Conservation (phyloP, 2,113 vertebrate species). For the Cinclus mexicanus region DNA sequence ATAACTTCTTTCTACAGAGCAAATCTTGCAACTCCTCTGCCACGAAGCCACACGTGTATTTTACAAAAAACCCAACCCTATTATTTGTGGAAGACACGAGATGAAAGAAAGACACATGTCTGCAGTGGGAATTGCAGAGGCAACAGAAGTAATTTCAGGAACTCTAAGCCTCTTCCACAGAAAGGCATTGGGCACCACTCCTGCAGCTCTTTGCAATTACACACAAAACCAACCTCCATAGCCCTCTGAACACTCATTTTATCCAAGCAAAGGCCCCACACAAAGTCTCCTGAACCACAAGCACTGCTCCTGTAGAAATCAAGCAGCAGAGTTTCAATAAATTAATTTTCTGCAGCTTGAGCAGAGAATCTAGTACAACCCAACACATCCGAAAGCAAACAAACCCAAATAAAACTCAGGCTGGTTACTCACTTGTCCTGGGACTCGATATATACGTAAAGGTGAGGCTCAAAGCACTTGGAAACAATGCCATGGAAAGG, state of each 20-base stretch:
- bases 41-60: background rate
- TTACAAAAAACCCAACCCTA: constrained; percentile 3
- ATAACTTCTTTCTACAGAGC: constrained; percentile 3
- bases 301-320: background rate
- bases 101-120: background rate
- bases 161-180: background rate
- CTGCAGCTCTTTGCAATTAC: background rate
- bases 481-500: constrained; percentile 97
- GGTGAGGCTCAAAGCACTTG: constrained; percentile 98
- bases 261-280: background rate
- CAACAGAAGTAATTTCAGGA: constrained; percentile 38
- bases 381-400: background rate
- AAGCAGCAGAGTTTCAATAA: background rate
- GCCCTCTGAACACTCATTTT: background rate
- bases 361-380: background rate
- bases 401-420: background rate
- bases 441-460: constrained; percentile 98
- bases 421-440: constrained; percentile 93
- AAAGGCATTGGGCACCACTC: background rate
- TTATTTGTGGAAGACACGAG: constrained; percentile 5
- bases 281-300: background rate
- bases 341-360: background rate
- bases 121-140: constrained; percentile 50
- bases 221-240: background rate
- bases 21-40: constrained; percentile 1